phyloP scores from a whole-genome alignment of 2,113 vertebrate genomes.

The Okapia johnstoni region DNA sequence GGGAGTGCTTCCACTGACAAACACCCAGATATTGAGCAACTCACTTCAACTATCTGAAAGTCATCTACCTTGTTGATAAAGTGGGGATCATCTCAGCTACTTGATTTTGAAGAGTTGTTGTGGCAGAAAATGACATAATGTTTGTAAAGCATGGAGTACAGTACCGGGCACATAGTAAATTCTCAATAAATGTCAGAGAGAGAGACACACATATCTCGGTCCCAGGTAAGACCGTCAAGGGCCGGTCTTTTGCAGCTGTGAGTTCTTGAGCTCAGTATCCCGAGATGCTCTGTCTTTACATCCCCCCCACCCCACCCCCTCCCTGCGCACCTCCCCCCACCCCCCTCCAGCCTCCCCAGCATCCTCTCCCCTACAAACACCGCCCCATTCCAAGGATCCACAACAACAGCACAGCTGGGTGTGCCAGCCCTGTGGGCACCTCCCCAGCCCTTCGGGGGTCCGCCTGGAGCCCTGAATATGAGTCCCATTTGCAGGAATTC shows the following conservation, averaged over 20 bases:
- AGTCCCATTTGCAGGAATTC: slow-evolving; percentile 41
- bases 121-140: not conserved
- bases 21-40: not conserved
- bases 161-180: not conserved
- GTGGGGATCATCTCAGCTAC: not conserved
- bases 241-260: not conserved
- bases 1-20: not conserved
- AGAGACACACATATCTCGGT: not conserved
- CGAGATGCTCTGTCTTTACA: not conserved
- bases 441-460: not conserved
- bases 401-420: not conserved
- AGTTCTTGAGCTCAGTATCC: not conserved
- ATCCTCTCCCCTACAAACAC: not conserved
- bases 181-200: not conserved
- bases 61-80: not conserved
- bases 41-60: not conserved
- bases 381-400: not conserved
- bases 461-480: not conserved
- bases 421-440: not conserved
- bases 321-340: not conserved
- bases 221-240: not conserved
- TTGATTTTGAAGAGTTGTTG: not conserved
- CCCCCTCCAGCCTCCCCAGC: not conserved
- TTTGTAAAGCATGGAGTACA: not conserved
- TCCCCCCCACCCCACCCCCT: not conserved